Evolutionary conservation across 2,888 invertebrate genomes (phyloP), one percentile per base, ranked within the genome.

Genomic region (Pandemis heparana): DNA sequence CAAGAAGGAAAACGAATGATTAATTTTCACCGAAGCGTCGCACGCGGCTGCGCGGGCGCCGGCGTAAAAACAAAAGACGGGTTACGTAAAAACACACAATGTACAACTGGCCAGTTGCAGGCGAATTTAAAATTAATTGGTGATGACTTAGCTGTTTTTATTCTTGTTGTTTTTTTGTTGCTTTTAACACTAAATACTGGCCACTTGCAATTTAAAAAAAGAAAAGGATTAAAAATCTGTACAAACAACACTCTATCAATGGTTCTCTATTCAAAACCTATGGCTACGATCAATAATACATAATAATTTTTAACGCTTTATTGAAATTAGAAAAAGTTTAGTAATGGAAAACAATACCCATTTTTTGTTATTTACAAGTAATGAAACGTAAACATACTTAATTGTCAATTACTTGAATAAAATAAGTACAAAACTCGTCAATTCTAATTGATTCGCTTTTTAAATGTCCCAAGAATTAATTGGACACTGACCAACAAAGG

Each of bases 11-110:
- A 86, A 86, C 80, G 77, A 79, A 75, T 79, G 76, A 80, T 83
- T 79, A 81, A 85, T 89, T 87, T 88, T 85, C 85, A 84, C 84
- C 81, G 73, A 71, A 78, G 77, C 72, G 80, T 84, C 80, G 81
- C 85, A 82, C 82, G 83, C 82, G 81, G 81, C 79, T 80, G 79
- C 80, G 77, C 75, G 79, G 65, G 76, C 82, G 82, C 65, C 32
- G 56, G 56, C 56, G 83, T 79, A 83, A 79, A 83, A 81, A 82
- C 81, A 83, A 79, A 82, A 83, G 80, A 77, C 81, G 78, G 82
- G 82, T 88, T 87, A 84, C 80, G 82, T 84, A 88, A 89, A 82
- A 83, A 81, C 75, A 72, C 77, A 81, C 81, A 82, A 83, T 82
- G 82, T 77, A 75, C 72, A 75, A 48, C 80, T 79, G 78, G 76